Evolutionary conservation across 2,888 invertebrate genomes (phyloP).

Genomic region (Suillia variegata): DNA sequence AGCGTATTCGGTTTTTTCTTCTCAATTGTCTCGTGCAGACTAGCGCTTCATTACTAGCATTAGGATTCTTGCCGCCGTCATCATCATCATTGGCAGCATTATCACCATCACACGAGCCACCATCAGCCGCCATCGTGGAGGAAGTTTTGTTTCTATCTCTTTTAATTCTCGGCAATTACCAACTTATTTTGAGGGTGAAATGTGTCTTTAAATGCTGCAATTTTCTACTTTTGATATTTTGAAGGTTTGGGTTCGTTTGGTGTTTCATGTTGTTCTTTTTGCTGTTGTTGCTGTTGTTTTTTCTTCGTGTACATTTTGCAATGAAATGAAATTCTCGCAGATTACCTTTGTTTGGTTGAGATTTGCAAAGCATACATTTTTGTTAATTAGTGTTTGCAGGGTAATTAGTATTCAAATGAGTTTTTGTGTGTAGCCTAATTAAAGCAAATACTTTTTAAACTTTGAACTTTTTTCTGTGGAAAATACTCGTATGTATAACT

Average conservation of each 20-base stretch:
- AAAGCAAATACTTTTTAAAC: background rate
- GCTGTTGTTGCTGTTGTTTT: constrained; percentile 4
- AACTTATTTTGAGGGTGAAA: constrained; percentile 30
- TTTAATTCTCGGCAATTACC: constrained; percentile 23
- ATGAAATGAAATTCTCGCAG: constrained; percentile 4
- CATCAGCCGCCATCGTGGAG: constrained; percentile 5
- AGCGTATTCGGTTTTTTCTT: background rate
- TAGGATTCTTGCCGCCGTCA: constrained; percentile 23
- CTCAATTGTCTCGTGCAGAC: background rate
- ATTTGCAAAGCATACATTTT: constrained; percentile 14
- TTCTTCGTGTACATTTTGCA: background rate
- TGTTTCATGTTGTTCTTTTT: no score
- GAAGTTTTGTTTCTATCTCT: constrained; percentile 7
- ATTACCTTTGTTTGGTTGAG: constrained; percentile 4
- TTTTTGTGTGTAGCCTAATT: constrained; percentile 7
- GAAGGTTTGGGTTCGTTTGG: background rate
- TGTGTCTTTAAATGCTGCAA: constrained; percentile 36
- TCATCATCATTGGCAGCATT: constrained; percentile 38
- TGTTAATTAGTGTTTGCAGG: constrained; percentile 34
- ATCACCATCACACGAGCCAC: background rate
- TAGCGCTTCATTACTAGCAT: constrained; percentile 19
- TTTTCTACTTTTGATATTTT: constrained; percentile 21
- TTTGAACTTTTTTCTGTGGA: no score
- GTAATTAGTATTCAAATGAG: constrained; percentile 32
- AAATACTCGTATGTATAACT: no score